Evolutionary conservation across 53 echinoderm and acorn worm genomes (phyloP).

Genomic region (Antedon mediterranea): DNA sequence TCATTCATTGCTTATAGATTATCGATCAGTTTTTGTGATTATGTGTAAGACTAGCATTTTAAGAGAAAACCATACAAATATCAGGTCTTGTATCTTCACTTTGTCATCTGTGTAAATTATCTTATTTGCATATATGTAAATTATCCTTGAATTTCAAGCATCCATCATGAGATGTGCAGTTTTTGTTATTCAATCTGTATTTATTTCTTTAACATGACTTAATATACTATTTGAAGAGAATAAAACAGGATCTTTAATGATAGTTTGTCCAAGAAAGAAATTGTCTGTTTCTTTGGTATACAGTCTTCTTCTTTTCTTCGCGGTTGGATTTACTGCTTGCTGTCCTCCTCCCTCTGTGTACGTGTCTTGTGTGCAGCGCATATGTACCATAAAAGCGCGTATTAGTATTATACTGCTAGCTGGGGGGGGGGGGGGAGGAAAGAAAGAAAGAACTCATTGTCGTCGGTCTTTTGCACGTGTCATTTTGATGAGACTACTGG

Average conservation of each 20-base stretch:
- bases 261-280: not conserved
- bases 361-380: too few species aligned
- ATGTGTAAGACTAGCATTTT: not conserved
- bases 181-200: not conserved
- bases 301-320: too few species aligned
- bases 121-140: not conserved
- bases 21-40: not conserved
- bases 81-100: not conserved
- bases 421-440: too few species aligned
- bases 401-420: too few species aligned
- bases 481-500: too few species aligned
- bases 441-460: too few species aligned
- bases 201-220: not conserved
- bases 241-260: not conserved
- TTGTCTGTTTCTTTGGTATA: too few species aligned
- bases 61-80: not conserved
- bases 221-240: not conserved
- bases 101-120: not conserved
- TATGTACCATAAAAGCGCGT: too few species aligned
- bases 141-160: not conserved
- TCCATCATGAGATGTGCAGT: not conserved
- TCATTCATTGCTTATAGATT: not conserved
- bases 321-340: too few species aligned
- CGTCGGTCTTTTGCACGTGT: too few species aligned
- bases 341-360: too few species aligned